Evolutionary conservation across 2,113 vertebrate genomes (phyloP), one percentile per base, ranked within the genome.

Genomic region (Apodemus speciosus): DNA sequence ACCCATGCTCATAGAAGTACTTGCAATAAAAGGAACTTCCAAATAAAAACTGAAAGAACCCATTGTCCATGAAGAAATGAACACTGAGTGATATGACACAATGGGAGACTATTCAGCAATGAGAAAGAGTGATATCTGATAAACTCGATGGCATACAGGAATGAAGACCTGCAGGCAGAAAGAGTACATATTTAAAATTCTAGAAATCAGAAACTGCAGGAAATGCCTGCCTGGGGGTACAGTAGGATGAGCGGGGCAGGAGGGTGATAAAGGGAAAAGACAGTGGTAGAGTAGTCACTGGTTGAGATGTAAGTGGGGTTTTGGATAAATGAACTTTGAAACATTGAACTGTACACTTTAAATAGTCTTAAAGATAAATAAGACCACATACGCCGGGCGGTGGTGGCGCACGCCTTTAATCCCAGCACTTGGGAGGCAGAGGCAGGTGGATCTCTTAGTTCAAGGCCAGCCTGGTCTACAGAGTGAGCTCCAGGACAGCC

Each of bases 121-220:
- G 23, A 90, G 49, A 49, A 91, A n/a, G 35, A 87, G 49, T 38
- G 6, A 91, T 20, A 9, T 83, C 35, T 71, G 66, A 94, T 79
- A 94, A 86, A 81, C 46, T 88, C 77, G 72, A 68, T 86, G 83
- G 60, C n/a, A 56, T 6, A 43, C 71, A 79, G 56, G 25, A 60
- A 81, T 81, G 11, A 92, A 95, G 58, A 90, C 27, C 49, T 35
- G 23, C 21, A 89, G 38, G 81, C 35, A 85, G 75, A 83, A 88
- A 66, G 64, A 53, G 25, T 40, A 35, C 71, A 85, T 21, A 89
- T 77, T 60, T 69, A 92, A 68, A 9, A 77, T 53, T 75, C 4
- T 90, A 85, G 83, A 77, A 76, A 69, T 79, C 68, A 43, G 11
- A 80, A 92, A 56, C 43, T 72, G 32, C 30, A 53, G 38, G 72